A percentile compares a stretch with the other conserved stretches of the same genome.
These are phyloP conservation scores for Nephrotoma flavescens DNA, from an alignment of 2,888 invertebrate species.

Conservation along the genomic window DNA sequence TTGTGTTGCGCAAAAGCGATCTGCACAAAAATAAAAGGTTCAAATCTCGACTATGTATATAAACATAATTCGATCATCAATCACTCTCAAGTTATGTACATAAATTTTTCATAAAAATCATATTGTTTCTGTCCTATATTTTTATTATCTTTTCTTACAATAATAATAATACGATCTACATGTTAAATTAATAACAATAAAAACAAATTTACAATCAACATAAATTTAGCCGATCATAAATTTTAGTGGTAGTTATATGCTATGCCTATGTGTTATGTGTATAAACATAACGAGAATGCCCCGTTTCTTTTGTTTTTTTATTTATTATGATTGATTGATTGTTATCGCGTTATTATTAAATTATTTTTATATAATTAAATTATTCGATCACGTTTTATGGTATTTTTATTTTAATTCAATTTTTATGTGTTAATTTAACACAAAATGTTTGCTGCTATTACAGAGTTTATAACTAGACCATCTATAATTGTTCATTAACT, in stretches of 20 bases:
- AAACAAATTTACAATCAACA: not conserved
- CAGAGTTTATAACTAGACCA: no score
- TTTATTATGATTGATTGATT: not conserved
- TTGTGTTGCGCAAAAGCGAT: not conserved
- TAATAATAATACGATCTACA: not conserved
- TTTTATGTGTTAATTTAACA: not conserved
- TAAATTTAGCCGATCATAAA: not conserved
- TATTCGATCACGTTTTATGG: not conserved
- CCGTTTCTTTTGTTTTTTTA: not conserved
- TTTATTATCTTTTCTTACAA: not conserved
- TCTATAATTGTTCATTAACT: no score
- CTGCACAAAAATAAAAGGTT: not conserved
- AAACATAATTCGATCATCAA: not conserved
- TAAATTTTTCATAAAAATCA: not conserved
- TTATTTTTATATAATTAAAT: not conserved
- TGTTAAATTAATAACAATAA: not conserved
- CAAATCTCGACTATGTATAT: not conserved
- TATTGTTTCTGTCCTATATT: not conserved
- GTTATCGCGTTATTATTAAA: not conserved
- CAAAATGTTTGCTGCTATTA: not conserved
- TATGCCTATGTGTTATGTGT: no score
- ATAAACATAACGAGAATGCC: not conserved
- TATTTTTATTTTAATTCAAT: not conserved
- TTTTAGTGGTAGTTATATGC: not conserved
- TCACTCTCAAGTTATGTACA: not conserved